Evolutionary conservation across 2,888 invertebrate genomes (phyloP).

Genomic region (Andricus curvator): DNA sequence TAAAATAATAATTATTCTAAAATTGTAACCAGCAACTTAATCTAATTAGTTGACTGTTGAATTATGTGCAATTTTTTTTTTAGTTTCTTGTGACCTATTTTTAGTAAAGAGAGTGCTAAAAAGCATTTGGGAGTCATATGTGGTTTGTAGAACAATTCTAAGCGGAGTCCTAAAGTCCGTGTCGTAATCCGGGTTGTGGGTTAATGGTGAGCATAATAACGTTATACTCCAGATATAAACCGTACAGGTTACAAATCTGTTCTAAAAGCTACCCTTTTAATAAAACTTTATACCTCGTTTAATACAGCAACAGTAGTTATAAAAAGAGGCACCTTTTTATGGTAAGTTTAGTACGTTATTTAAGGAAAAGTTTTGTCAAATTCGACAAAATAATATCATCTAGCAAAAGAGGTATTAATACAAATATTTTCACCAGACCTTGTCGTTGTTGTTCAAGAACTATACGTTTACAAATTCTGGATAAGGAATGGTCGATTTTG

Average conservation of each 20-base stretch:
- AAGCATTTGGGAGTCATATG: constrained; percentile 11
- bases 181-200: constrained; percentile 62
- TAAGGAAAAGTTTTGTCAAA: too few species aligned
- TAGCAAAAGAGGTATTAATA: too few species aligned
- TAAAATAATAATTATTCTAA: too few species aligned
- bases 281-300: constrained; percentile 32
- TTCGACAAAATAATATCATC: too few species aligned
- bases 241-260: constrained; percentile 51
- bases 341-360: not conserved
- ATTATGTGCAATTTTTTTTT: not conserved
- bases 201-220: constrained; percentile 60
- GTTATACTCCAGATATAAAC: constrained; percentile 55
- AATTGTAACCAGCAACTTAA: too few species aligned
- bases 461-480: too few species aligned
- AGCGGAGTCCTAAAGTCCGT: constrained; percentile 58
- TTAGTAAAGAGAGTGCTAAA: not conserved
- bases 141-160: constrained; percentile 28
- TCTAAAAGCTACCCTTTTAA: constrained; percentile 47
- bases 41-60: too few species aligned
- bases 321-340: not conserved
- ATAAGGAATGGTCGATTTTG: too few species aligned
- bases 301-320: not conserved
- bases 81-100: constrained; percentile 8
- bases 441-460: too few species aligned
- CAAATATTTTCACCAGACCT: too few species aligned